Conservation (phyloP, 2,797 vertebrate species). For the Avahi laniger region DNA sequence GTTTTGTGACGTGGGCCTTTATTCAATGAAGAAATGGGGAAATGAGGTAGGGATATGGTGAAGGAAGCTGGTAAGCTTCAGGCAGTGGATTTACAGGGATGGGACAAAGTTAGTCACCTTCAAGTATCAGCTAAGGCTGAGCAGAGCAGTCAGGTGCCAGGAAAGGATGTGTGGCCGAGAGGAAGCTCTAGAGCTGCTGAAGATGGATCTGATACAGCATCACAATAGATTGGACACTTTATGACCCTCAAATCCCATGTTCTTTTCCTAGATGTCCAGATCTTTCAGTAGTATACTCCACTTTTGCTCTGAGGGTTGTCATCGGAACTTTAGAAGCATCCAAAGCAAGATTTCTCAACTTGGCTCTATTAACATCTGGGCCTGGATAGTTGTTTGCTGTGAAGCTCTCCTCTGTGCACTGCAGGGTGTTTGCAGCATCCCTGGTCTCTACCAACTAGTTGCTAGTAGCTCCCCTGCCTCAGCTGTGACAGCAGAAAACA, state of each 20-base stretch:
- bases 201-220: not conserved
- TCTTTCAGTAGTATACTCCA: accelerated
- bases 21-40: not conserved
- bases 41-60: not conserved
- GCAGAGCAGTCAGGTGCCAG: not conserved
- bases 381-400: accelerated
- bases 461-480: not conserved
- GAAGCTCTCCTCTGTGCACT: accelerated
- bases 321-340: too few species aligned
- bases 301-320: not conserved
- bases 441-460: accelerated
- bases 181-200: not conserved
- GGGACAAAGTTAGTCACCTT: too few species aligned
- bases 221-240: accelerated
- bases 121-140: not conserved
- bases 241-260: accelerated
- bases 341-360: not conserved
- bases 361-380: too few species aligned
- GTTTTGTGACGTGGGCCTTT: not conserved
- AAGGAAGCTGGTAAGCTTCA: not conserved
- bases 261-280: not conserved
- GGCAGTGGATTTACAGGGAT: accelerated
- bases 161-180: not conserved
- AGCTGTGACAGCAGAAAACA: not conserved
- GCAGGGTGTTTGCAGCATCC: not conserved